Evolutionary conservation across 2,113 vertebrate genomes (phyloP).

Genomic region (Daboia siamensis): DNA sequence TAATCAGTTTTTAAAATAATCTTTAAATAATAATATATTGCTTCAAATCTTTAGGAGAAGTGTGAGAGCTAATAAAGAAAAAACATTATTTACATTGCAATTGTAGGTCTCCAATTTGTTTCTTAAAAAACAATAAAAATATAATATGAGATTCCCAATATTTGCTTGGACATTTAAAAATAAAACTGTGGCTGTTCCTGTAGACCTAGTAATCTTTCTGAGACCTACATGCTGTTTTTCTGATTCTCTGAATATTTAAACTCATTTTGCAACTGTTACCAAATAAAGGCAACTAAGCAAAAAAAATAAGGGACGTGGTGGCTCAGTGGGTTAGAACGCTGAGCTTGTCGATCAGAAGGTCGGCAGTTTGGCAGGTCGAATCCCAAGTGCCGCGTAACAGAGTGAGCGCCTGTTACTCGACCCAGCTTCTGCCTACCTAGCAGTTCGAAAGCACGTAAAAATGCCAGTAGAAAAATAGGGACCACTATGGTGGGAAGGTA

Average conservation of each 20-base stretch:
- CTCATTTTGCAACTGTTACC: constrained; percentile 39
- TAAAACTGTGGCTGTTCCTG: constrained; percentile 36
- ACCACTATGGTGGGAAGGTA: no score
- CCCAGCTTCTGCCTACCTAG: no score
- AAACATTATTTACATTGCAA: constrained; percentile 24
- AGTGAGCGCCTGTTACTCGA: no score
- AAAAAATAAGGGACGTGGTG: no score
- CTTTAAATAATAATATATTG: constrained; percentile 7
- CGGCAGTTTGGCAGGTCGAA: no score
- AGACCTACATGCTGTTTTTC: constrained; percentile 30
- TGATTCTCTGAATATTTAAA: constrained; percentile 55
- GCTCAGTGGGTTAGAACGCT: no score
- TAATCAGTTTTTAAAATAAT: background rate
- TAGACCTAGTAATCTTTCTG: constrained; percentile 30
- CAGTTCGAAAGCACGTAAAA: no score
- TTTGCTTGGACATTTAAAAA: constrained; percentile 20
- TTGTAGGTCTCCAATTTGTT: constrained; percentile 9
- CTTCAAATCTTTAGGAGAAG: background rate
- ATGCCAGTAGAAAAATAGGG: no score
- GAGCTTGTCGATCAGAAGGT: no score
- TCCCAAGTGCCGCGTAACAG: no score
- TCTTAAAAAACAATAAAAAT: background rate
- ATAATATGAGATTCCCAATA: background rate
- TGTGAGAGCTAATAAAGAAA: constrained; percentile 2
- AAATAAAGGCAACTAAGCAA: constrained; percentile 51